Evolutionary conservation across 53 echinoderm and acorn worm species (phyloP).

Genomic region (Echinarachnius parma): DNA sequence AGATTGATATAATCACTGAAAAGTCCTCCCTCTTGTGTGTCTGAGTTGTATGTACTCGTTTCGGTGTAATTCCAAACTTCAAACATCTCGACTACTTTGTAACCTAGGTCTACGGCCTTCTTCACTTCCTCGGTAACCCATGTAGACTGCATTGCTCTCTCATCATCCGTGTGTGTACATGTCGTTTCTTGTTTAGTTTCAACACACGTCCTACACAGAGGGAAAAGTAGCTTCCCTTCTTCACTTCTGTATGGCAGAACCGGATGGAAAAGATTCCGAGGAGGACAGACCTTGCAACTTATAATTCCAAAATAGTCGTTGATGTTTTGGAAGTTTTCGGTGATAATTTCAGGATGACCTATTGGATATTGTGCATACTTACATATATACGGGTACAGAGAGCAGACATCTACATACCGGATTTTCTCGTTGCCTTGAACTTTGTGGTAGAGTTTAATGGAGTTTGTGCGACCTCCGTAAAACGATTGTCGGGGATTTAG

Average conservation of each 20-base stretch:
- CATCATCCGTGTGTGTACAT: conserved; percentile 24
- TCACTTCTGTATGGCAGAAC: conserved; percentile 48
- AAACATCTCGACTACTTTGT: conserved; percentile 36
- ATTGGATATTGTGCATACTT: conserved; percentile 60
- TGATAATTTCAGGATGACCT: conserved; percentile 55
- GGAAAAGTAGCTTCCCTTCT: conserved; percentile 56
- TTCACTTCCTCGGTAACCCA: conserved; percentile 66
- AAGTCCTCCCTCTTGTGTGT: conserved; percentile 38
- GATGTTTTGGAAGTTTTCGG: conserved; percentile 35
- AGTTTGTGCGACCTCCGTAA: conserved; percentile 56
- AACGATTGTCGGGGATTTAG: conserved; percentile 52
- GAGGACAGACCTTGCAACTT: conserved; percentile 59
- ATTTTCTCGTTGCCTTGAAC: conserved; percentile 39
- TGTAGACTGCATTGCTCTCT: conserved; percentile 49
- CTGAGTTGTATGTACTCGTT: conserved; percentile 17
- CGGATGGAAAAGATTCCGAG: conserved; percentile 47
- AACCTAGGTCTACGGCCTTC: conserved; percentile 58
- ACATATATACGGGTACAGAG: conserved; percentile 60
- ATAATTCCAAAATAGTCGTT: conserved; percentile 53
- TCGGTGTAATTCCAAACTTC: conserved; percentile 74
- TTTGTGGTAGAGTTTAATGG: conserved; percentile 28
- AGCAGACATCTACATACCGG: conserved; percentile 59
- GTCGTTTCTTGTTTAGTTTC: neutral
- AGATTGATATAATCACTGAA: conserved; percentile 61
- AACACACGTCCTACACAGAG: conserved; percentile 55